Evolutionary conservation across 2,888 invertebrate genomes (phyloP).

Genomic region (Xestia rhomboidea): DNA sequence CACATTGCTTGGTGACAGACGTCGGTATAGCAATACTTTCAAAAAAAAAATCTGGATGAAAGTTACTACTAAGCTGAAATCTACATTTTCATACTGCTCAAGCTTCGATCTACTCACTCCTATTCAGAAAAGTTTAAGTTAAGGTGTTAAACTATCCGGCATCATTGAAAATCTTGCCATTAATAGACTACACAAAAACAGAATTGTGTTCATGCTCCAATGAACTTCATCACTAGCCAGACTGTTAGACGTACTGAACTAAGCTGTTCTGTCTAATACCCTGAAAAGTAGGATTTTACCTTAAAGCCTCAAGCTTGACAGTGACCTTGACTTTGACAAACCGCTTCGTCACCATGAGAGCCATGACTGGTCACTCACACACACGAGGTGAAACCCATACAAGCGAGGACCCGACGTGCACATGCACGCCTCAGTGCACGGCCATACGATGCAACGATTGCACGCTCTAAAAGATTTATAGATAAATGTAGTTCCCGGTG

Average conservation of each 20-base stretch:
- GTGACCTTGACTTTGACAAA: conserved; percentile 81
- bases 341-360: conserved; percentile 73
- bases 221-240: neutral
- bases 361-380: conserved; percentile 74
- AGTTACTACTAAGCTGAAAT: neutral
- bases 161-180: neutral
- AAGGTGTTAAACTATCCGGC: too few species aligned
- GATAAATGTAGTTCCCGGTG: conserved; percentile 91
- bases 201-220: conserved; percentile 4
- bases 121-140: neutral
- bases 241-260: neutral
- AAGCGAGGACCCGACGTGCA: conserved; percentile 54
- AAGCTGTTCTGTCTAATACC: neutral
- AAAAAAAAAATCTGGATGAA: neutral
- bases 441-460: conserved; percentile 89
- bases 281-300: conserved; percentile 17
- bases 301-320: conserved; percentile 45
- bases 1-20: too few species aligned
- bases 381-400: conserved; percentile 70
- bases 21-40: neutral
- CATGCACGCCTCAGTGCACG: conserved; percentile 86
- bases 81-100: too few species aligned
- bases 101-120: too few species aligned
- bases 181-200: conserved; percentile 1
- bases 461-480: conserved; percentile 91